Conservation (phyloP, 1,140 invertebrate genomes). For the Drosophila bocqueti region DNA sequence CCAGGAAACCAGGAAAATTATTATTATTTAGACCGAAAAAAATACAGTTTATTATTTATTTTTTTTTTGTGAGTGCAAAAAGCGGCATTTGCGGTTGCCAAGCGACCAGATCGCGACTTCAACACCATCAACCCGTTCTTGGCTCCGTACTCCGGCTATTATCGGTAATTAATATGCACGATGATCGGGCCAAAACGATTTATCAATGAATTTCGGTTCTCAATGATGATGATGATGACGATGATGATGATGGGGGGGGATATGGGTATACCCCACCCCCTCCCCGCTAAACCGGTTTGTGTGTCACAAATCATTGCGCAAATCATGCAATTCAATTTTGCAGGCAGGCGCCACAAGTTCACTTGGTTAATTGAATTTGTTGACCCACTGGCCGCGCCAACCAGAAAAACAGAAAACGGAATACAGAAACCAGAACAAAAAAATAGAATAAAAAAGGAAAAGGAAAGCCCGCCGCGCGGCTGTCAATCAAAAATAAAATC, state of each 20-base stretch:
- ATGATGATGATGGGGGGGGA: too few relatives aligned
- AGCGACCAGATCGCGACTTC: background rate
- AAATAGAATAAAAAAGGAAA: conserved; percentile 4
- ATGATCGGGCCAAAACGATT: conserved; percentile 22
- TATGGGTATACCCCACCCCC: background rate
- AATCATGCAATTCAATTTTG: conserved; percentile 72
- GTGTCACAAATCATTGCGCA: conserved; percentile 47
- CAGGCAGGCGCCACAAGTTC: conserved; percentile 69
- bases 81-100: conserved; percentile 12
- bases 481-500: conserved; percentile 68
- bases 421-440: conserved; percentile 25
- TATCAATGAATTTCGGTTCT: conserved; percentile 66
- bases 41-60: background rate
- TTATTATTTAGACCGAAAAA: background rate
- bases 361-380: conserved; percentile 80
- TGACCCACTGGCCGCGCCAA: conserved; percentile 66
- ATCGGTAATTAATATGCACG: conserved; percentile 47
- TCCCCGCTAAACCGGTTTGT: conserved; percentile 42
- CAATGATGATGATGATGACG: conserved; percentile 2
- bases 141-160: conserved; percentile 18
- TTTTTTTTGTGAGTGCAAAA: conserved; percentile 7
- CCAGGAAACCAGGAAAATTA: too few relatives aligned
- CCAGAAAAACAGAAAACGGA: conserved; percentile 21
- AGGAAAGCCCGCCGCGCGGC: background rate
- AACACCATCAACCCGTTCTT: conserved; percentile 38